Conservation (phyloP, 2,888 invertebrate genomes). For the Pecten maximus region DNA sequence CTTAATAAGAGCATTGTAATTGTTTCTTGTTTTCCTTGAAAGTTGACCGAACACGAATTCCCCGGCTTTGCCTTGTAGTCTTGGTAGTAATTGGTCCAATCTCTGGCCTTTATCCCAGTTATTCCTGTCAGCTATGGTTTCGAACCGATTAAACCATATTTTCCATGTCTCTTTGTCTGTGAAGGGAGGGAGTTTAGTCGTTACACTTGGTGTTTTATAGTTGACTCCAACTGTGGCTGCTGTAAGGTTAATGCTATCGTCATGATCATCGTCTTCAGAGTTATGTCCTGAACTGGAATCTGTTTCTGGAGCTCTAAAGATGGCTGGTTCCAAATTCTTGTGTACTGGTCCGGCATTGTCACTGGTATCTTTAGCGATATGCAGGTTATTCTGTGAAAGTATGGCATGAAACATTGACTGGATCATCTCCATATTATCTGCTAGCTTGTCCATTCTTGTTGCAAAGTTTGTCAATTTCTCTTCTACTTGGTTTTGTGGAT, state of each 20-base stretch:
- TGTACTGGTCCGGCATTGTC: not conserved
- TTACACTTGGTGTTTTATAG: not conserved
- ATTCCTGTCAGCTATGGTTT: constrained; percentile 47
- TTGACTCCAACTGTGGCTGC: not conserved
- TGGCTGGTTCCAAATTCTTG: not conserved
- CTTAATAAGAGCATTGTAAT: constrained; percentile 46
- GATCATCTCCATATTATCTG: not conserved
- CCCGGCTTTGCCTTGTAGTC: constrained; percentile 54
- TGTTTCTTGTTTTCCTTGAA: not conserved
- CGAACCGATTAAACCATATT: constrained; percentile 54
- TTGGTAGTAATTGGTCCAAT: constrained; percentile 52
- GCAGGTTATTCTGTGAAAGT: not conserved
- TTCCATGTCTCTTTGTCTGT: constrained; percentile 54
- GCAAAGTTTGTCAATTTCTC: not conserved
- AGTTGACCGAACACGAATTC: constrained; percentile 57
- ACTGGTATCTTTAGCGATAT: not conserved
- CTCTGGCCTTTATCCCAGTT: constrained; percentile 45
- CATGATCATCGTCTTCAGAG: not conserved
- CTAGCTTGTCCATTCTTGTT: not conserved
- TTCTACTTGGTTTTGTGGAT: not conserved
- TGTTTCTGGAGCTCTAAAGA: not conserved
- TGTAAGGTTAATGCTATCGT: not conserved
- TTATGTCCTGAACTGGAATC: not conserved
- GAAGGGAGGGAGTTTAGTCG: constrained; percentile 49
- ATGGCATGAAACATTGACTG: not conserved